Base-by-base conservation (phyloP, 53 echinoderm and acorn worm species). In the Crossaster papposus region DNA sequence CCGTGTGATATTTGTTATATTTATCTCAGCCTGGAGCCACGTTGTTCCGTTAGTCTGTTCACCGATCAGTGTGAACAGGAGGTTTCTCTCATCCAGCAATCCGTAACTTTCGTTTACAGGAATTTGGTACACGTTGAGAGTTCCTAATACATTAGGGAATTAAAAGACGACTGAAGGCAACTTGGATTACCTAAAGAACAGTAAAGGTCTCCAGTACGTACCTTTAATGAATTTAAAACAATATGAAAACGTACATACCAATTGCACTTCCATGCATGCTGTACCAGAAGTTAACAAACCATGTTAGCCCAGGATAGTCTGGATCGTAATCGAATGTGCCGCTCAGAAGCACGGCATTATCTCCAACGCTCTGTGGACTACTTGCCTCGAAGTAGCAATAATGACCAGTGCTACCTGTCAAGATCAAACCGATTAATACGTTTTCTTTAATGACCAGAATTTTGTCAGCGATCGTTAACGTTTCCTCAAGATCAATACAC, bases 241-340 rank as follows among this genome's bases (percentile, higher is more conserved):
- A 55, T 14, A 17, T 55, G 14, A 10, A 14, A 55, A 17, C 1
- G 20, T 17, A 74, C 74, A 2, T 36, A 74, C 74, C 74, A 3
- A 74, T 36, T 2, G 74, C 9, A 15, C 36, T 36, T 20, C 78
- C 78, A n/a, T 78, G 51, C 78, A 78, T 78, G 78, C 51, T 78
- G 78, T 78, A 78, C 78, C 78, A 78, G 36, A 78, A 78, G 35
- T 35, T 38, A 23, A 78, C 3, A 51, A 20, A 78, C 78, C 78
- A 78, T 51, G 78, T 78, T 35, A 78, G 51, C 0, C 78, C 38
- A 24, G 78, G 78, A 24, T 2, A 15, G 5, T 78, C 26, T 10
- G 51, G 78, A 35, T 18, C 23, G 12, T 34, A 36, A 10, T 34
- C 35, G 34, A 78, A 78, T 2, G 22, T 35, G 23, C 51, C 78